Evolutionary conservation across 2,888 invertebrate species (phyloP), one percentile per base, ranked within the genome.

Genomic region (Andrena trimmerana): DNA sequence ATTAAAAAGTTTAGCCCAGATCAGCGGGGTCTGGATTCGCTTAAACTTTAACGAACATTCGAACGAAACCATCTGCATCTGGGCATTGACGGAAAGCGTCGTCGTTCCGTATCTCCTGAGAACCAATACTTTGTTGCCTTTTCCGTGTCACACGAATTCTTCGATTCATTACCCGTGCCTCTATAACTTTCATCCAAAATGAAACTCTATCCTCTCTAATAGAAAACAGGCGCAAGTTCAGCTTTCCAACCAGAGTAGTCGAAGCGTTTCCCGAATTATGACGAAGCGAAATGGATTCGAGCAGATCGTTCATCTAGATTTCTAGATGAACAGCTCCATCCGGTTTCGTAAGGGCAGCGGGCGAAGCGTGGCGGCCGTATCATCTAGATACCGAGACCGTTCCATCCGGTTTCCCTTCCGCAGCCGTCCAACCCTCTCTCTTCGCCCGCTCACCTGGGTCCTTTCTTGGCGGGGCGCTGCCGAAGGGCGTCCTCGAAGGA

Each of bases 321-420:
- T 90, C 90, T 87, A 86, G 87, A 86, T 85, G 82, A 86, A 82
- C 77, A 78, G 81, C 84, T 83, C 88, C 89, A 88, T 90, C 90
- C 90, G 90, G 90, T 72, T 90, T 90, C 89, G 90, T 88, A 89
- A 89, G 90, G 89, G 89, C 89, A 77, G 67, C 78, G 80, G 82
- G 76, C 85, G 76, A 84, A 77, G 82, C 85, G 81, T 85, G 42
- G 88, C 86, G 85, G 86, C 83, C 87, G 89, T 89, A 90, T 90
- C 90, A 87, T 90, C 87, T 76, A 86, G 86, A 86, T 87, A 86
- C 78, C 86, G 75, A 20, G 54, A 69, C 69, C 73, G 74, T 78
- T 82, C 84, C 86, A 84, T 89, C 87, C 88, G 86, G 85, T 88
- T 89, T 88, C 76, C 74, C 74, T 77, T 63, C 78, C 52, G 33